Base-by-base conservation (phyloP, 2,797 vertebrate genomes). In the Sebastes flavidus region DNA sequence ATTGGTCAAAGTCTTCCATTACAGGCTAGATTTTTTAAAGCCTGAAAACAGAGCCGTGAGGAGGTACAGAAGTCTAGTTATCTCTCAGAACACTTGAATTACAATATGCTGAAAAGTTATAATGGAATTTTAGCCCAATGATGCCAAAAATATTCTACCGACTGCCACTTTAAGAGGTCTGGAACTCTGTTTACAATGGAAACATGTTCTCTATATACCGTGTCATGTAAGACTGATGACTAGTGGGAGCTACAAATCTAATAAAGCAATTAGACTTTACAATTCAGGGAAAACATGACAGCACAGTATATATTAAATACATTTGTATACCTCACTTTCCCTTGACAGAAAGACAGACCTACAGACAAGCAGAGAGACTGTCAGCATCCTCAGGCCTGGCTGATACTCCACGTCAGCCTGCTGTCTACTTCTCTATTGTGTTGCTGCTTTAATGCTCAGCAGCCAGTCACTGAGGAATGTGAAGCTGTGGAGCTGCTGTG, bases 401-500 rank as follows among this genome's bases (percentile, higher is more conserved):
- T 30, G 72, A 75, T 74, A 69, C 60, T 34, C 29, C 30, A 5
- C 20, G 68, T 77, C 56, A 56, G 75, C 68, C 56, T 54, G 60
- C 67, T 62, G 68, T 72, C 75, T 77, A 3, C 10, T 78, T 72
- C 77, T 75, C 70, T 67, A 70, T 89, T 92, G 89, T 89, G 78
- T 32, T 25, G 6, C 10, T 34, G 65, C 65, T 75, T 81, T 71
- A 81, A 85, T 86, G 58, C 87, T 80, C 75, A 67, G 70, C 84
- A 61, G 81, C 68, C 80, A 65, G 87, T 83, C 88, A 69, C 81
- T 77, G 62, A 86, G 88, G 88, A 94, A 91, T 93, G 91, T 82
- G 83, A 68, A 75, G 77, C 76, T 0, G 49, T 70, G 54, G 75
- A 18, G 73, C 83, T 75, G 78, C 83, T 38, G 58, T 75, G 72